Conservation (phyloP, 2,113 vertebrate genomes). For the Eulemur macaco region DNA sequence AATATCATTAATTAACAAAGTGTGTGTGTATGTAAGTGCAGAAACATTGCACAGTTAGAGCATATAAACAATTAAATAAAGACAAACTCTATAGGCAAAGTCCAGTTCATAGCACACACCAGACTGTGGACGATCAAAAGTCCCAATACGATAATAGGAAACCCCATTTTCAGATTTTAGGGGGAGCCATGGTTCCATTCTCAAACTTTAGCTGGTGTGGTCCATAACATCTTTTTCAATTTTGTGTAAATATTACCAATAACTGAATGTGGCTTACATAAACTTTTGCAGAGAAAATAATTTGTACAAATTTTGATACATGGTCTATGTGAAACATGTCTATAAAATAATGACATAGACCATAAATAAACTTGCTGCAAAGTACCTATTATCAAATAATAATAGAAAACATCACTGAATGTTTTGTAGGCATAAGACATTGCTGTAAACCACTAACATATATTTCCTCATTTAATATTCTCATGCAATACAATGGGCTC, state of each 20-base stretch:
- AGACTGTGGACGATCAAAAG: background rate
- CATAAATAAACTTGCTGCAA: background rate
- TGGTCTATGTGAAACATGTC: background rate
- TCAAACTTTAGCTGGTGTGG: background rate
- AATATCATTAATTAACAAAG: background rate
- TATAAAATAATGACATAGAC: background rate
- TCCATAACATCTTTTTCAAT: background rate
- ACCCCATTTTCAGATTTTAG: background rate
- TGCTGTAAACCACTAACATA: background rate
- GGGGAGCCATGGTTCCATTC: background rate
- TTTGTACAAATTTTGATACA: background rate
- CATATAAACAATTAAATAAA: background rate
- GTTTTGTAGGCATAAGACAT: rapidly evolving
- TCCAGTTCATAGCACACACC: rapidly evolving
- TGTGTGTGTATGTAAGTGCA: background rate
- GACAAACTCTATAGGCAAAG: background rate
- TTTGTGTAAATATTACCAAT: background rate
- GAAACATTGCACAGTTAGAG: background rate
- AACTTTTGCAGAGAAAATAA: background rate
- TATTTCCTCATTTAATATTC: background rate
- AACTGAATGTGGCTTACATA: background rate
- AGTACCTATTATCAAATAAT: background rate
- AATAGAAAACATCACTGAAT: background rate
- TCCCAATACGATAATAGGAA: background rate
- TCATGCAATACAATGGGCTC: background rate